Percentiles rank a stretch among this genome's conserved stretches.
Conservation (phyloP, 2,888 invertebrate species). For the Eueremaeus valkanovi region DNA sequence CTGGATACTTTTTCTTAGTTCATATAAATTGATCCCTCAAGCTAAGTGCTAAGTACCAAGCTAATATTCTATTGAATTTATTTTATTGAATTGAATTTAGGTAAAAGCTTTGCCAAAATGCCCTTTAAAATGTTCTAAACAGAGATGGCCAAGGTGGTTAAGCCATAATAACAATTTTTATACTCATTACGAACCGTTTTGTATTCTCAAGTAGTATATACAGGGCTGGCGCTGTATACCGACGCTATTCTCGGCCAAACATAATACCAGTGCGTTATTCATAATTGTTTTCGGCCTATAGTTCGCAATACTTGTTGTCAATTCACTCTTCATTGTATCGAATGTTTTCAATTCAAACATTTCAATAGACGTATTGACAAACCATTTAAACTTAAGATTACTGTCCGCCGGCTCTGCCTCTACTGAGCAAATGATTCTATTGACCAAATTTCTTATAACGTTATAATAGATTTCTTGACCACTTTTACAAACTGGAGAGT, state of each 20-base stretch:
- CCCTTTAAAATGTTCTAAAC: not conserved
- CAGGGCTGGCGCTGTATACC: slow-evolving; percentile 80
- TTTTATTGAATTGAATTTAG: too few species aligned
- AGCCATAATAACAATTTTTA: too few species aligned
- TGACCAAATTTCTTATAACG: slow-evolving; percentile 78
- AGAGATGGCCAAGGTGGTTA: not conserved
- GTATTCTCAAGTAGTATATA: slow-evolving; percentile 57
- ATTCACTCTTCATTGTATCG: not conserved
- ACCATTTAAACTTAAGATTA: slow-evolving; percentile 54
- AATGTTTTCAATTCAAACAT: slow-evolving; percentile 19
- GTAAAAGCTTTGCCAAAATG: too few species aligned
- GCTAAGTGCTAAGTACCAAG: too few species aligned
- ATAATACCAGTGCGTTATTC: slow-evolving; percentile 82
- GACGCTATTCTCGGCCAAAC: slow-evolving; percentile 76
- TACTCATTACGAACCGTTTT: not conserved
- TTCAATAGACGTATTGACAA: slow-evolving; percentile 43
- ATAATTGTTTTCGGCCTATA: slow-evolving; percentile 84
- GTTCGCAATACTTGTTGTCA: slow-evolving; percentile 75
- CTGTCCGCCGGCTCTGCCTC: slow-evolving; percentile 77
- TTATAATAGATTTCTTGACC: slow-evolving; percentile 60
- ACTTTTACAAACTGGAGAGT: slow-evolving; percentile 48
- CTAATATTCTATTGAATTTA: too few species aligned
- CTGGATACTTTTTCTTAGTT: too few species aligned
- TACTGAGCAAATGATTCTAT: slow-evolving; percentile 80
- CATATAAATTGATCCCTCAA: too few species aligned